These are phyloP conservation scores for Physocephala rufipes DNA, from an alignment of 2,888 invertebrate genomes.

Conservation along the genomic window DNA sequence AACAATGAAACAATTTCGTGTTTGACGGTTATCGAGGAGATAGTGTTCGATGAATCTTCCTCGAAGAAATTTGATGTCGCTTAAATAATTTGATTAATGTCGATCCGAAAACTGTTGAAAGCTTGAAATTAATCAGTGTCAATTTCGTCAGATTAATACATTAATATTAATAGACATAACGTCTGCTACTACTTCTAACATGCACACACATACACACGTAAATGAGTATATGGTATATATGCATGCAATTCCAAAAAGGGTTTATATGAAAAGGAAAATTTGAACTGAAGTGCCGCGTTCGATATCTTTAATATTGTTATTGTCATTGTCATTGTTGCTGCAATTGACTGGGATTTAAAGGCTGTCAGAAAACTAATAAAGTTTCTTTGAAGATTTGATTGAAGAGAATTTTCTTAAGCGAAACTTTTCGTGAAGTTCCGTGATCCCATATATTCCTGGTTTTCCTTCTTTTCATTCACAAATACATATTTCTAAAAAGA, in stretches of 20 bases:
- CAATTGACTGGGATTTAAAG: background rate
- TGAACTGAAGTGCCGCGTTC: too few species aligned
- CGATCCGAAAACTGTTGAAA: conserved; percentile 42
- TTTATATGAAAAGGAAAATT: background rate
- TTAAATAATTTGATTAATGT: conserved; percentile 40
- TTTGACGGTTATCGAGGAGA: conserved; percentile 10
- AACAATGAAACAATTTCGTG: conserved; percentile 26
- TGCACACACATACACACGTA: background rate
- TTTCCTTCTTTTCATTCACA: too few species aligned
- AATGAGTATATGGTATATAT: background rate
- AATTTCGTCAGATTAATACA: conserved; percentile 35
- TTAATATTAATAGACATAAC: conserved; percentile 30
- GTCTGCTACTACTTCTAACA: too few species aligned
- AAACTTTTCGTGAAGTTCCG: conserved; percentile 26
- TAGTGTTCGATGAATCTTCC: background rate
- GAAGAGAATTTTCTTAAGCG: background rate
- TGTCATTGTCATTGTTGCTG: background rate
- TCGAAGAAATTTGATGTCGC: background rate
- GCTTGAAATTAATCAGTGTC: conserved; percentile 42
- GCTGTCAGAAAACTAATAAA: background rate
- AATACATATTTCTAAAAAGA: background rate
- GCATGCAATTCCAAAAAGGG: too few species aligned
- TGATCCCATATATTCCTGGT: background rate
- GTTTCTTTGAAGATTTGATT: background rate
- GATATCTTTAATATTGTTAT: too few species aligned